Conservation (phyloP, 1,140 invertebrate species). For the Carcinoscorpius rotundicauda region DNA sequence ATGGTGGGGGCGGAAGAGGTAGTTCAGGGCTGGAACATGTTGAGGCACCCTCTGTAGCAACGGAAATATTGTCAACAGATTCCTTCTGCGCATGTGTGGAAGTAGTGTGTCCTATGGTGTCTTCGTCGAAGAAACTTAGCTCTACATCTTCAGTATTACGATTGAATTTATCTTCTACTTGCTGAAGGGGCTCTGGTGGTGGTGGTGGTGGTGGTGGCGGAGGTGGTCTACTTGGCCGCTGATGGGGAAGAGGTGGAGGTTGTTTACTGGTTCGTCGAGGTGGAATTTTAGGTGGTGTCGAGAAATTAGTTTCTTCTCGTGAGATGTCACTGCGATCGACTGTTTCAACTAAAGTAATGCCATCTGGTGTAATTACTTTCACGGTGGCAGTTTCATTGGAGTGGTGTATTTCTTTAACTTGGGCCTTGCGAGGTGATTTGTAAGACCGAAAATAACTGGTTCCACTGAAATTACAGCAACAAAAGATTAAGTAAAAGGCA, state of each 20-base stretch:
- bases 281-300: neutral
- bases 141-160: too few relatives aligned
- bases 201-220: conserved; percentile 11
- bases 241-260: conserved; percentile 11
- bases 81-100: neutral
- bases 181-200: neutral
- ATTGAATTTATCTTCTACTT: too few relatives aligned
- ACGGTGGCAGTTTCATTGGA: conserved; percentile 16
- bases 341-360: conserved; percentile 14
- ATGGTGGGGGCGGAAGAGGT: conserved; percentile 12
- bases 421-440: conserved; percentile 17
- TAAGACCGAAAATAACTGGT: conserved; percentile 13
- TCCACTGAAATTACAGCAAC: conserved; percentile 5
- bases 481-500: too few relatives aligned
- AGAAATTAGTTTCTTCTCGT: neutral
- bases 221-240: conserved; percentile 14
- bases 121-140: too few relatives aligned
- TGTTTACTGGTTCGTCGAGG: neutral
- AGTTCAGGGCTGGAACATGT: conserved; percentile 20
- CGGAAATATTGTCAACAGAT: neutral
- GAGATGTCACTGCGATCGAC: neutral
- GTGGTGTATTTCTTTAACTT: conserved; percentile 18
- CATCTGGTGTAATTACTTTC: conserved; percentile 16
- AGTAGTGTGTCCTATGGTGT: too few relatives aligned
- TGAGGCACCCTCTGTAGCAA: neutral